These are phyloP conservation scores for Nymphalis polychloros DNA, from an alignment of 2,888 invertebrate genomes.

Conservation along the genomic window DNA sequence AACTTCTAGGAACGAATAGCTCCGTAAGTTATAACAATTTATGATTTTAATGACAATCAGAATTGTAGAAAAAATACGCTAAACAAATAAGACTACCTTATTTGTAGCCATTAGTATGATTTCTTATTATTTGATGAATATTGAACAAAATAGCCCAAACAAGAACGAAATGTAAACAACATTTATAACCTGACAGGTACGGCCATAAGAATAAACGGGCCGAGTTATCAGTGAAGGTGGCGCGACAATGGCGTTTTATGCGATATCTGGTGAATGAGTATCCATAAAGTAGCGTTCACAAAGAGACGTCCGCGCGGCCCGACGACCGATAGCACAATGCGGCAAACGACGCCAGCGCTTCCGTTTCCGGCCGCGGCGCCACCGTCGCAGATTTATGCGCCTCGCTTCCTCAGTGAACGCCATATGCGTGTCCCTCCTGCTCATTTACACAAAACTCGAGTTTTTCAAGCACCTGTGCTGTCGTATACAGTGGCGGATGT, in stretches of 20 bases:
- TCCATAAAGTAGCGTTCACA: conserved; percentile 74
- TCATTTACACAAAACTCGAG: conserved; percentile 79
- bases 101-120: conserved; percentile 15
- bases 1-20: no score
- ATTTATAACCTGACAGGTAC: conserved; percentile 36
- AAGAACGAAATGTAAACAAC: conserved; percentile 20
- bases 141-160: neutral
- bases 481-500: conserved; percentile 59
- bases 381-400: conserved; percentile 80
- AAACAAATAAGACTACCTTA: conserved; percentile 18
- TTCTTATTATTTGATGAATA: neutral
- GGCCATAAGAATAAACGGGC: conserved; percentile 43
- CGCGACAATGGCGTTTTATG: conserved; percentile 68
- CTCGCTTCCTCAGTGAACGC: conserved; percentile 70
- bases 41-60: no score
- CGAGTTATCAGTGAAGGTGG: conserved; percentile 65
- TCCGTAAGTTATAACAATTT: no score
- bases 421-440: conserved; percentile 72
- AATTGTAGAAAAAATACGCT: no score
- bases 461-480: conserved; percentile 76
- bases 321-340: conserved; percentile 79
- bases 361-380: conserved; percentile 79
- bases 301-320: conserved; percentile 76
- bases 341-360: conserved; percentile 80
- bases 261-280: conserved; percentile 66